Conservation (phyloP, 2,113 vertebrate species). For the Microtus ochrogaster region DNA sequence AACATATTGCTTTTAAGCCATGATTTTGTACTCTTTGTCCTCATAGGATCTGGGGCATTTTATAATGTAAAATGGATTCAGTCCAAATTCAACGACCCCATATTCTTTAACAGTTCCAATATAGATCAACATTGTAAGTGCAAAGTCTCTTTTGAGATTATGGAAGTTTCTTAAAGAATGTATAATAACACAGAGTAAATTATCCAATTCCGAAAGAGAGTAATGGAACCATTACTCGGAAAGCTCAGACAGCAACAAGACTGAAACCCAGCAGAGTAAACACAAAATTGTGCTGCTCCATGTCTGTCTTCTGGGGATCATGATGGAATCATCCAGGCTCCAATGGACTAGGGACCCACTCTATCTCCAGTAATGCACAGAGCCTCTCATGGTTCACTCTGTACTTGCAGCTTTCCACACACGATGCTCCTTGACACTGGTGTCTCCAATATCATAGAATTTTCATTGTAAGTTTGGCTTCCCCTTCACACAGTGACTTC, state of each 20-base stretch:
- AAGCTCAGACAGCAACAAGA: background rate
- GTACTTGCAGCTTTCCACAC: background rate
- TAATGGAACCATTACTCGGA: too few species aligned
- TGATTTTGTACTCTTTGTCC: too few species aligned
- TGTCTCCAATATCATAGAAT: too few species aligned
- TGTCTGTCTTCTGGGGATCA: background rate
- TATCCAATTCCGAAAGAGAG: too few species aligned
- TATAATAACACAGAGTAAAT: too few species aligned
- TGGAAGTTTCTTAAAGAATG: too few species aligned
- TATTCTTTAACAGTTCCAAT: too few species aligned
- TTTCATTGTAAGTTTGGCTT: background rate
- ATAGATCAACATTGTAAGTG: accelerated
- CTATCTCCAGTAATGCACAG: background rate
- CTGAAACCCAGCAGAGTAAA: background rate
- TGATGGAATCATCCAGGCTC: background rate
- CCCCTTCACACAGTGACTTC: background rate
- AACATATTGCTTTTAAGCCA: too few species aligned
- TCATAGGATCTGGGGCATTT: too few species aligned
- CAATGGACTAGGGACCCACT: background rate
- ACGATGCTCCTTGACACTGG: background rate
- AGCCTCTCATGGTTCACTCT: background rate
- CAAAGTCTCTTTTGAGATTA: too few species aligned
- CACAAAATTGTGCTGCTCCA: background rate
- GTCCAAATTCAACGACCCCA: too few species aligned
- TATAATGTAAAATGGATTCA: too few species aligned